phyloP scores from a whole-genome alignment of 2,888 invertebrate genomes.

The Campoletis raptor region DNA sequence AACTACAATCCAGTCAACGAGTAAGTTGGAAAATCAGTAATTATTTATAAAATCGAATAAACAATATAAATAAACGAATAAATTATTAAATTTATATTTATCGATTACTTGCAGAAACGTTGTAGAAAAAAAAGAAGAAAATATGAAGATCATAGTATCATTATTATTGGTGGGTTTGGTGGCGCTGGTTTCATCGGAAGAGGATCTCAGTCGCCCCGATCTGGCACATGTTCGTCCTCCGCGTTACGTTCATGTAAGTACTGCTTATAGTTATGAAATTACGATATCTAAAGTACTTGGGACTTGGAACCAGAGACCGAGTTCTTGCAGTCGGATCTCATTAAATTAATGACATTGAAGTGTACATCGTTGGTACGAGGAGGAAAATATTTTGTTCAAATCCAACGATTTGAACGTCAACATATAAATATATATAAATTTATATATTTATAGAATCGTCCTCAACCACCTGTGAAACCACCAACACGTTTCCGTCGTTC shows the following conservation, averaged over 20 bases:
- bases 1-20: background rate
- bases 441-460: constrained; percentile 16
- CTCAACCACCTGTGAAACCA: background rate
- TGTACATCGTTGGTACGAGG: no score
- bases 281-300: no score
- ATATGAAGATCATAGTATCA: constrained; percentile 10
- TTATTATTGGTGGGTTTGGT: constrained; percentile 4
- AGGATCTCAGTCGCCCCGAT: background rate
- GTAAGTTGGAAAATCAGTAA: background rate
- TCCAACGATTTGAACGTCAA: no score
- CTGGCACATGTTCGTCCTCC: background rate
- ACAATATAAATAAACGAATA: no score
- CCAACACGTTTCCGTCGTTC: constrained; percentile 31
- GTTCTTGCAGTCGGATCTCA: no score
- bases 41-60: background rate
- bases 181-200: constrained; percentile 4
- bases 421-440: no score
- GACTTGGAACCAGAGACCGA: no score
- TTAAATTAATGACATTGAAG: no score
- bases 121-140: background rate
- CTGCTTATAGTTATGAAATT: background rate
- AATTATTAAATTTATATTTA: background rate
- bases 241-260: constrained; percentile 10
- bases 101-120: background rate
- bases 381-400: background rate